Evolutionary conservation across 1,140 invertebrate species (phyloP), one percentile per base, ranked within the genome.

Genomic region (Caenorhabditis inopinata): DNA sequence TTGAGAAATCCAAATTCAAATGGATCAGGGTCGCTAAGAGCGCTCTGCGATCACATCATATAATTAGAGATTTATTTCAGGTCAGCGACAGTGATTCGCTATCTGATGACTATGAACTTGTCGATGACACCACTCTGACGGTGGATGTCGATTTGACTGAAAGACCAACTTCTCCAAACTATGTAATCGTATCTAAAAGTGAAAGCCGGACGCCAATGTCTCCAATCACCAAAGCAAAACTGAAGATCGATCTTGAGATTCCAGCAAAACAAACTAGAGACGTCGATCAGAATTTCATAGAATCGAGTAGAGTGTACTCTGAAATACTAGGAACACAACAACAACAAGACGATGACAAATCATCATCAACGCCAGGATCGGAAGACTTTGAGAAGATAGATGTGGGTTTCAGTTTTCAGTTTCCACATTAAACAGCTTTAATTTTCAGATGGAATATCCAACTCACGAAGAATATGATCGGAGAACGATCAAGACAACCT

Each of bases 51-150:
- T n/a, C n/a, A n/a, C n/a, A n/a, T n/a, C n/a, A 1, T 38, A 18
- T 73, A 18, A 73, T 38, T n/a, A 11, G 2, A n/a, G n/a, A n/a
- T 29, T 38, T 62, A 0, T 29, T 75, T 47, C 12, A 75, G 74
- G 68, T 79, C 32, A 79, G 78, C 18, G 80, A 82, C 48, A 78
- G 76, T 80, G 80, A 82, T 49, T 68, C 77, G 3, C 76, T 73
- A 7, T 82, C 75, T 12, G 76, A 76, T 29, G 80, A 82, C 18
- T 78, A 73, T 45, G 80, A 82, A 9, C 25, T 82, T 23, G 27
- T 82, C 42, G 74, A 78, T 23, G 62, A 77, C 27, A 68, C 49
- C 47, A 53, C 53, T 18, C 68, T 79, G 32, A 35, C 76, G 9
- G 78, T 62, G 12, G 78, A 79, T 68, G 45, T 68, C 62, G 58